Percentiles rank a stretch among this genome's conserved stretches.
These are phyloP conservation scores for Colaptes auratus DNA, from an alignment of 2,113 vertebrate genomes.

Conservation along the genomic window DNA sequence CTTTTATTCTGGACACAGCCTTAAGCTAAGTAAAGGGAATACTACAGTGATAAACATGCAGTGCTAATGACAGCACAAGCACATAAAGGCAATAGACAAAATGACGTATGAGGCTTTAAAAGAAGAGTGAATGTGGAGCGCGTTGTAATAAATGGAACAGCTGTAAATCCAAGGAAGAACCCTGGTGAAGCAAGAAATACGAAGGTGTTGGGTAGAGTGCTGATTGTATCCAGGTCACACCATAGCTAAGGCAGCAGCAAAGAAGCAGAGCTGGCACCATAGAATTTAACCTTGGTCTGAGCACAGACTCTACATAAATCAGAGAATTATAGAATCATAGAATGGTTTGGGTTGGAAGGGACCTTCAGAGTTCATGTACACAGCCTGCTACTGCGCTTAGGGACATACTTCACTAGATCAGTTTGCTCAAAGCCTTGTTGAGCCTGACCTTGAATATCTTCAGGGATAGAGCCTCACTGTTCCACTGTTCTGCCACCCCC, in stretches of 20 bases:
- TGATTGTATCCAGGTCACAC: neutral
- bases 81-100: accelerated
- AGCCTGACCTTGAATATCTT: too few relatives aligned
- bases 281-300: neutral
- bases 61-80: neutral
- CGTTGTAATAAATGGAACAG: neutral
- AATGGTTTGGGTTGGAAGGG: too few relatives aligned
- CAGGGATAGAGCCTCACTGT: too few relatives aligned
- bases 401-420: too few relatives aligned
- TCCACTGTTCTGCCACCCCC: too few relatives aligned
- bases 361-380: too few relatives aligned
- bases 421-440: too few relatives aligned
- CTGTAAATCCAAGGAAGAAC: neutral
- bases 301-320: neutral
- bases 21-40: neutral
- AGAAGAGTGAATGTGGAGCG: neutral
- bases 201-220: neutral
- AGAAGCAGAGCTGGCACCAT: neutral
- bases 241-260: neutral
- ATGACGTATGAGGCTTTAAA: neutral
- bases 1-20: neutral
- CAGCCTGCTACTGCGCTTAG: too few relatives aligned
- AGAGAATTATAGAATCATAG: neutral
- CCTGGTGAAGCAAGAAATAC: neutral
- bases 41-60: neutral